Evolutionary conservation across 2,888 invertebrate species (phyloP).

Genomic region (Phragmatobia fuliginosa): DNA sequence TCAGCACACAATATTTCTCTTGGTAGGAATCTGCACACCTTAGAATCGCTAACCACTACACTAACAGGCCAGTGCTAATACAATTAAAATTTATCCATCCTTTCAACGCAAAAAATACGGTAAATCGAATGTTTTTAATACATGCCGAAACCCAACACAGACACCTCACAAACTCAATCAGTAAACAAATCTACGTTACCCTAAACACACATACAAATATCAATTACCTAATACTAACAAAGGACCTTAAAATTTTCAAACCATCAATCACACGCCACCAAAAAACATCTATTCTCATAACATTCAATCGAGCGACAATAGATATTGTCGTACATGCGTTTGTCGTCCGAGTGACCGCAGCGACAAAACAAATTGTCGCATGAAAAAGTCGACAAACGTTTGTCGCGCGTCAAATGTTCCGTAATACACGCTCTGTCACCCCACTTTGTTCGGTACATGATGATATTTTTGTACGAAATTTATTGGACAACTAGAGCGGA

Average conservation of each 20-base stretch:
- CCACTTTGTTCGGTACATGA: conserved; percentile 45
- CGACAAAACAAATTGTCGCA: conserved; percentile 41
- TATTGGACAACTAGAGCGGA: conserved; percentile 33
- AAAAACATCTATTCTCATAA: conserved; percentile 25
- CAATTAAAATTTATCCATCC: too few species aligned
- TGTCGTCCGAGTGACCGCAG: conserved; percentile 34
- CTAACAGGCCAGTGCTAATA: too few species aligned
- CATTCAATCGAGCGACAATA: conserved; percentile 39
- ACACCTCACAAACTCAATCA: not conserved
- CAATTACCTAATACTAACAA: conserved; percentile 8
- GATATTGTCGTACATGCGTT: not conserved
- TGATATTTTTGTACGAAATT: conserved; percentile 46
- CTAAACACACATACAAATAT: not conserved
- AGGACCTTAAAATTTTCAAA: not conserved
- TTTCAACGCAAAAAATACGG: too few species aligned
- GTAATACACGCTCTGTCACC: conserved; percentile 43
- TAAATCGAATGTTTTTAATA: too few species aligned
- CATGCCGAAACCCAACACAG: not conserved
- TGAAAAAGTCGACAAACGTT: conserved; percentile 33
- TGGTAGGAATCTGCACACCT: too few species aligned
- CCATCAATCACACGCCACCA: conserved; percentile 30
- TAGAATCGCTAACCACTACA: too few species aligned
- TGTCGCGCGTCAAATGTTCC: conserved; percentile 48
- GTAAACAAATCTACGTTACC: not conserved
- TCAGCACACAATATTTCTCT: too few species aligned